Conservation (phyloP, 2,888 invertebrate genomes). For the Cinara cedri region DNA sequence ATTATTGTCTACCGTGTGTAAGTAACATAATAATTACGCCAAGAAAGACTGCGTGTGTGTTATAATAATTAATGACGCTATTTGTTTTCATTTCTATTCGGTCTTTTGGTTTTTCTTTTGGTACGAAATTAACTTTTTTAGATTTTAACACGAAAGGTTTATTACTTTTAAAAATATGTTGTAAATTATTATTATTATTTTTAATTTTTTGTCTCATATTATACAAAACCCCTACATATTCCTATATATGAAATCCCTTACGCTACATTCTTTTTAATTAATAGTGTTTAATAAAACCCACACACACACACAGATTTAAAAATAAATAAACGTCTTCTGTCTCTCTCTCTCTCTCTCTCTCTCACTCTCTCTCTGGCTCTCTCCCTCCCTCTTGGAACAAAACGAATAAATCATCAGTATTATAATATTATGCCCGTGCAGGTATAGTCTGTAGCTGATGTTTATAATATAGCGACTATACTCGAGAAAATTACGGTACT, state of each 20-base stretch:
- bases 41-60: background rate
- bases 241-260: too few species aligned
- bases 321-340: background rate
- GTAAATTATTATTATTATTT: background rate
- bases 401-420: background rate
- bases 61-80: slow-evolving; percentile 6
- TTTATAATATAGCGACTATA: background rate
- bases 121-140: slow-evolving; percentile 4
- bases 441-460: slow-evolving; percentile 11
- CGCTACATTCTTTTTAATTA: too few species aligned
- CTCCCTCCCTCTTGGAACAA: background rate
- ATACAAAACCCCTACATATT: too few species aligned
- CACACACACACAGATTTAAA: background rate
- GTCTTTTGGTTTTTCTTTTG: background rate
- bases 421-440: too few species aligned
- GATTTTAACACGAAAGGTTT: background rate
- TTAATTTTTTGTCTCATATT: too few species aligned
- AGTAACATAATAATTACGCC: background rate
- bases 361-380: too few species aligned
- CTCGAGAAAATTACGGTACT: background rate
- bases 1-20: background rate
- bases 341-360: too few species aligned
- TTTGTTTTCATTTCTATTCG: slow-evolving; percentile 8
- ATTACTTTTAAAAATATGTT: background rate
- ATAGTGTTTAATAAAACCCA: too few species aligned